These are phyloP conservation scores for Clamator glandarius DNA, from an alignment of 2,797 vertebrate genomes.

Conservation along the genomic window DNA sequence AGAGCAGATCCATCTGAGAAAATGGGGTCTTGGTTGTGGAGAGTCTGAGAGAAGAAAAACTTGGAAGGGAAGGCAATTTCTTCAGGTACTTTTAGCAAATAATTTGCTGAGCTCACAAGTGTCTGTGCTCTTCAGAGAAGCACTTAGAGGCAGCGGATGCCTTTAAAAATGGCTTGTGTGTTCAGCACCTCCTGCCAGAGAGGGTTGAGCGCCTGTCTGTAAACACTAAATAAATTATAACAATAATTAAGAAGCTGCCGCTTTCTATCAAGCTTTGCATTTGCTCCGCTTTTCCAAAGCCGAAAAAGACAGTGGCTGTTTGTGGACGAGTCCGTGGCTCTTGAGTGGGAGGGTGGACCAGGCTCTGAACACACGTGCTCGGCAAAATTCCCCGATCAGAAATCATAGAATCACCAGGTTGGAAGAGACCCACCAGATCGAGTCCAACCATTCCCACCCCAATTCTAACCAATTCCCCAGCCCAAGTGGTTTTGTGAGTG, in stretches of 20 bases:
- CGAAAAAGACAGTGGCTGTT: neutral
- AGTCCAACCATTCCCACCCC: no score
- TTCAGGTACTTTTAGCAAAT: neutral
- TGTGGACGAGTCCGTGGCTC: neutral
- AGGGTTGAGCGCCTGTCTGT: neutral
- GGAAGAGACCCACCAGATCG: no score
- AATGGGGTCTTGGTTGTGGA: neutral
- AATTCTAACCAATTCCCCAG: no score
- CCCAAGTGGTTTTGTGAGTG: neutral
- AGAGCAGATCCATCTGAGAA: neutral
- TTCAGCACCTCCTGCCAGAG: neutral
- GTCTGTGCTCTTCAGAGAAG: neutral
- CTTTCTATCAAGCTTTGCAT: neutral
- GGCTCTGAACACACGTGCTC: rapidly evolving
- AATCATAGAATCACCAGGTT: no score
- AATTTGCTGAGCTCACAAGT: neutral
- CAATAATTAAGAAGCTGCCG: constrained; percentile 27
- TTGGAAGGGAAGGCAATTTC: neutral
- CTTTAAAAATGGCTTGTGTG: neutral
- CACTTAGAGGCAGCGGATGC: neutral
- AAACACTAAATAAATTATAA: constrained; percentile 28
- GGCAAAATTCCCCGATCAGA: neutral
- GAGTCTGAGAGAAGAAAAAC: neutral
- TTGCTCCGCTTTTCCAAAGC: neutral
- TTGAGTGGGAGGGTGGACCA: rapidly evolving